Base-by-base conservation (phyloP, 2,888 invertebrate species). In the Diabrotica balteata region DNA sequence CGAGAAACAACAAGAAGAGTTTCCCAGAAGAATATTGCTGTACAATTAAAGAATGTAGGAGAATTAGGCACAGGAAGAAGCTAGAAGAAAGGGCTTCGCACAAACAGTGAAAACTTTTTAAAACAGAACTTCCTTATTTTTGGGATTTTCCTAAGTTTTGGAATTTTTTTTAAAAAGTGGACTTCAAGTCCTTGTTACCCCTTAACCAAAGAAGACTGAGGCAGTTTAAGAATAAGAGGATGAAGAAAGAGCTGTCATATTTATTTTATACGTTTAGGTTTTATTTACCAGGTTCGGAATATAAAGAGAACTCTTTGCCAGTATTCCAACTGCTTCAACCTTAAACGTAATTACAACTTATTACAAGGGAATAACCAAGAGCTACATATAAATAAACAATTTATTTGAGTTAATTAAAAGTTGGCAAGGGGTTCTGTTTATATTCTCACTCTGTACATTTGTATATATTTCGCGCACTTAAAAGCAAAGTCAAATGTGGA, bases 161-260 rank as follows among this genome's bases (percentile, higher is more conserved):
- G 61, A 59, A 61, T 62, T 17, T 54, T 43, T 54, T 68, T 54
- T 68, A 65, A 59, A 67, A 68, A 67, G 63, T 65, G 75, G 76
- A 71, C 72, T 70, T 58, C 50, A 67, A 71, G 71, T 77, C 82
- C 81, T 78, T 83, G 86, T 86, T 86, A 86, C 86, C 86, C 77
- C 78, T 70, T 83, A 84, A 86, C 86, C 86, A 87, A 87, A 87
- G 86, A 87, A 87, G 87, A 86, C 86, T 87, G 86, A 86, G 79
- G 74, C 80, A 81, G 81, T 78, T 77, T 77, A 75, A 77, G 75
- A 70, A 77, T 75, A 45, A 10, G 55, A 57, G 6, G 51, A 59
- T 46, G 57, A 45, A 64, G 43, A 32, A 58, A 51, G 65, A 77
- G 76, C 77, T 79, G 79, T 78, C 79, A 75, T 80, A 80, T 81